These are phyloP conservation scores for Procambarus virginalis DNA, from an alignment of 1,140 invertebrate species.

Conservation along the genomic window DNA sequence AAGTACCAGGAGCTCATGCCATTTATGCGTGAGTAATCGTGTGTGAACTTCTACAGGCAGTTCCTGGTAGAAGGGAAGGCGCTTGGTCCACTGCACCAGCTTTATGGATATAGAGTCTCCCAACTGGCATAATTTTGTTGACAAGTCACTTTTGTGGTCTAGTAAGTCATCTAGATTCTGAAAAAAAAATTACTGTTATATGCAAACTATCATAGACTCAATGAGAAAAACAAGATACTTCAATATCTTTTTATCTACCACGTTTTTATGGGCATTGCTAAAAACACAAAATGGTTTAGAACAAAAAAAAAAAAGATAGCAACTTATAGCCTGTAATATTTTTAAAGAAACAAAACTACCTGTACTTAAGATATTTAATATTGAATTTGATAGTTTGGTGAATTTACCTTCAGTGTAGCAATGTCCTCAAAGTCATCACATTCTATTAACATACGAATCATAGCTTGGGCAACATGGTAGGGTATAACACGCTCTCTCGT, in stretches of 20 bases:
- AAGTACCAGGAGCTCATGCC: conserved; percentile 96
- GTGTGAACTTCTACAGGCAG: conserved; percentile 94
- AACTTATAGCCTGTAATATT: too few relatives aligned
- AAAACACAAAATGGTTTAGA: too few relatives aligned
- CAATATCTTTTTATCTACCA: too few relatives aligned
- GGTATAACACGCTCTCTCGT: conserved; percentile 87
- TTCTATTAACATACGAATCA: conserved; percentile 93
- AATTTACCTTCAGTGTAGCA: conserved; percentile 82
- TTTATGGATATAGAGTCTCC: conserved; percentile 97
- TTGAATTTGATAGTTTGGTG: too few relatives aligned
- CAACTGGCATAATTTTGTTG: conserved; percentile 94
- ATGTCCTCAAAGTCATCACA: conserved; percentile 97
- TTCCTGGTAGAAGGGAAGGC: conserved; percentile 96
- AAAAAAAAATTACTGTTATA: conserved; percentile 71
- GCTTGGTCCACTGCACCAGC: conserved; percentile 98
- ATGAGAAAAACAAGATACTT: too few relatives aligned
- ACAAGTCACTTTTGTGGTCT: conserved; percentile 90
- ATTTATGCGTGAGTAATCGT: conserved; percentile 95
- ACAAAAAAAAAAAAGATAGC: too few relatives aligned
- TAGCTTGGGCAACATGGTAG: conserved; percentile 85
- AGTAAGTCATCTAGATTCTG: conserved; percentile 92
- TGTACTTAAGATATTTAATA: too few relatives aligned
- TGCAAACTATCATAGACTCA: too few relatives aligned
- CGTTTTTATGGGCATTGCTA: too few relatives aligned
- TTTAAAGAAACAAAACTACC: too few relatives aligned